phyloP scores from a whole-genome alignment of 1,140 invertebrate species.

The Musca vetustissima region DNA sequence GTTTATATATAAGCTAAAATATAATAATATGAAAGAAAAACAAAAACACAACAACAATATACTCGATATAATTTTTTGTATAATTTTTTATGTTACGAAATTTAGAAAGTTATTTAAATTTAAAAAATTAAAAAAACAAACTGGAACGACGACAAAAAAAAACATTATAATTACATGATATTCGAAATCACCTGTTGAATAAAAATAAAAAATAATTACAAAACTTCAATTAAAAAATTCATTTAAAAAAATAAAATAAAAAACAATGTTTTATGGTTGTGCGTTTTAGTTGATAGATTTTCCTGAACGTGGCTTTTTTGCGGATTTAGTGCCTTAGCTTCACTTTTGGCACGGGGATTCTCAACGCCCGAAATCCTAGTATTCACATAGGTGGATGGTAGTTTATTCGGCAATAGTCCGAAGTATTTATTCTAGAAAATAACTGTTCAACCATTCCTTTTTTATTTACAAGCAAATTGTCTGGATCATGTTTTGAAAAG shows the following conservation, averaged over 20 bases:
- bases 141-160: neutral
- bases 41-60: constrained; percentile 1
- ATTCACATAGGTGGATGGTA: too few species aligned
- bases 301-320: too few species aligned
- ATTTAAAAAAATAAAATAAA: constrained; percentile 47
- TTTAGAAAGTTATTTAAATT: constrained; percentile 25
- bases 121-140: neutral
- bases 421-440: too few species aligned
- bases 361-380: too few species aligned
- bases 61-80: neutral
- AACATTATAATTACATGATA: neutral
- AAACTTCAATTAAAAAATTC: constrained; percentile 37
- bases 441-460: too few species aligned
- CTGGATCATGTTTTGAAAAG: too few species aligned
- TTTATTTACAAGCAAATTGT: too few species aligned
- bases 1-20: constrained; percentile 32
- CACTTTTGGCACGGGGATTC: too few species aligned
- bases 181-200: too few species aligned
- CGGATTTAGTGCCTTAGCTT: too few species aligned
- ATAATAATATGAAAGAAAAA: constrained; percentile 23
- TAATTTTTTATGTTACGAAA: constrained; percentile 19
- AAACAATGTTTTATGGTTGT: constrained; percentile 46
- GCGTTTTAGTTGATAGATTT: too few species aligned
- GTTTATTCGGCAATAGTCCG: too few species aligned
- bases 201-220: neutral